Conservation (phyloP, 1,140 invertebrate genomes). For the Aphis craccivora region DNA sequence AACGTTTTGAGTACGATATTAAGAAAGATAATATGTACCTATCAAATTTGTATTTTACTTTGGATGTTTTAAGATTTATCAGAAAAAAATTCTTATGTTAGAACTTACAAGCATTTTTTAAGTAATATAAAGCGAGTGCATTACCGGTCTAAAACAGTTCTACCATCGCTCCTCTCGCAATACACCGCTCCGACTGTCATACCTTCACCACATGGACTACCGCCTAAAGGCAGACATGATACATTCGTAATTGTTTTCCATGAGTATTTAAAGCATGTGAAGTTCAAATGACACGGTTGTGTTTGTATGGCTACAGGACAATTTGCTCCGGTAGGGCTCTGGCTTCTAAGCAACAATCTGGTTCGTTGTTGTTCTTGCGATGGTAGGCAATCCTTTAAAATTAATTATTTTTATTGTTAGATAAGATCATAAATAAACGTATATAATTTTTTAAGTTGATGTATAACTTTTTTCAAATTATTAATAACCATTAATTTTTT, state of each 20-base stretch:
- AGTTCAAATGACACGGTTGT: constrained; percentile 68
- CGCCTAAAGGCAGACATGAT: constrained; percentile 70
- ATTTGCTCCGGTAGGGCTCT: constrained; percentile 64
- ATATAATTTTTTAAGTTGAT: not conserved
- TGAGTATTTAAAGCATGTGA: constrained; percentile 67
- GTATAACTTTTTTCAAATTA: not conserved
- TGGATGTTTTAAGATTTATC: no score
- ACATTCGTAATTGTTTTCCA: constrained; percentile 69
- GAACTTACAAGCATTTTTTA: not conserved
- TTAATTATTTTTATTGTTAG: not conserved
- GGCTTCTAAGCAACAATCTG: constrained; percentile 68
- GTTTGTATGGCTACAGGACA: constrained; percentile 70
- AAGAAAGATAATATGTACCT: not conserved
- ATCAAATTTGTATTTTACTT: not conserved
- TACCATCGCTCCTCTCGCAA: constrained; percentile 69
- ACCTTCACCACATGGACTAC: constrained; percentile 72
- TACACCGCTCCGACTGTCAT: constrained; percentile 68
- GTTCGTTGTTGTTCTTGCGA: constrained; percentile 68
- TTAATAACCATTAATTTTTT: not conserved
- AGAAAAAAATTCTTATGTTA: not conserved
- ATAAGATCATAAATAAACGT: not conserved
- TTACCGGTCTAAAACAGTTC: constrained; percentile 68
- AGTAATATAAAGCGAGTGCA: not conserved
- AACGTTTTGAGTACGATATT: no score
- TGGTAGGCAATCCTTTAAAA: constrained; percentile 62